Conservation (phyloP, 2,113 vertebrate genomes). For the Myrmecophaga tridactyla region DNA sequence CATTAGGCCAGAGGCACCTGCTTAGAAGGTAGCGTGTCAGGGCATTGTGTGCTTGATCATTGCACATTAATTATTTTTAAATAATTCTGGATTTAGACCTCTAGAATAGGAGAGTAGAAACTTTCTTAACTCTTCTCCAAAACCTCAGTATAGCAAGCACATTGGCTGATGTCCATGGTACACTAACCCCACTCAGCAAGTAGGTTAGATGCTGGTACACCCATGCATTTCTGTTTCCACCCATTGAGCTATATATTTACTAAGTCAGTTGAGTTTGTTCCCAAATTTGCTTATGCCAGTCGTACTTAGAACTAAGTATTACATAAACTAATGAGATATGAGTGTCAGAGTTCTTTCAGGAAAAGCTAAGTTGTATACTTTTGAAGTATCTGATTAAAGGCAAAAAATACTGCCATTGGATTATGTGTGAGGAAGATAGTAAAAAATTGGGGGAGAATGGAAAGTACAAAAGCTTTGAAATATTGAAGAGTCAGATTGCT, state of each 20-base stretch:
- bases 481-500: not conserved
- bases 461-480: not conserved
- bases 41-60: not conserved
- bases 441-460: not conserved
- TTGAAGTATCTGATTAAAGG: slow-evolving; percentile 19
- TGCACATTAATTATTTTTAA: slow-evolving; percentile 26
- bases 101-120: not conserved
- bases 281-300: not conserved
- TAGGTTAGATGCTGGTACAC: not conserved
- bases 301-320: not conserved
- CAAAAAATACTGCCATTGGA: slow-evolving; percentile 15
- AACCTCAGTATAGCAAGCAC: not conserved
- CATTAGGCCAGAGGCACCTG: not conserved
- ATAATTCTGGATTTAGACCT: not conserved
- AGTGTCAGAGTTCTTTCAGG: not conserved
- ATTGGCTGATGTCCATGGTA: not conserved
- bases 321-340: not conserved
- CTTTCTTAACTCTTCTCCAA: not conserved
- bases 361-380: not conserved
- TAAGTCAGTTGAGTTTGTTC: not conserved
- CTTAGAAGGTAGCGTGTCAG: not conserved
- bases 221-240: not conserved
- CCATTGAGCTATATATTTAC: not conserved
- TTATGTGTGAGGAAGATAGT: not conserved
- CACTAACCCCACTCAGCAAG: not conserved